Percentiles rank a stretch among this genome's conserved stretches.
These are phyloP conservation scores for Reinhardtius hippoglossoides DNA, from an alignment of 2,113 vertebrate genomes.

Conservation along the genomic window DNA sequence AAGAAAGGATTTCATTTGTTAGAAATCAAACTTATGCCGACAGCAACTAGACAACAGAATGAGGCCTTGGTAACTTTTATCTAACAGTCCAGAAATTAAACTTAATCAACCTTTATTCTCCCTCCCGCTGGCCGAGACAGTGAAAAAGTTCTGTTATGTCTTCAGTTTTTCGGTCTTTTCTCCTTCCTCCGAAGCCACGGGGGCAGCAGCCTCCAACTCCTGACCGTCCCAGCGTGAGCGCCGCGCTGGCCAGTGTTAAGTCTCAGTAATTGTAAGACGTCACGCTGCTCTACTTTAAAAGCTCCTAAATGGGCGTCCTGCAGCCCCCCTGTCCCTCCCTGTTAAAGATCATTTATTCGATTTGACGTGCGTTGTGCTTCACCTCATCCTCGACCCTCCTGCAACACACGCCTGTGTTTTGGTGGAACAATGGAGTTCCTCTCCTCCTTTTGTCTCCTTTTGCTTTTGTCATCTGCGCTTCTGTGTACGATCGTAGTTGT, in stretches of 20 bases:
- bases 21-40: conserved; percentile 38
- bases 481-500: conserved; percentile 49
- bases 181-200: conserved; percentile 65
- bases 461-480: conserved; percentile 37
- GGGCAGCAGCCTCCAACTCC: conserved; percentile 71
- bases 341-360: conserved; percentile 71
- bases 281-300: conserved; percentile 81
- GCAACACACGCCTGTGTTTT: conserved; percentile 47
- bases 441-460: conserved; percentile 60
- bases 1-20: conserved; percentile 21
- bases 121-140: conserved; percentile 31
- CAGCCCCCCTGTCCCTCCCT: conserved; percentile 37
- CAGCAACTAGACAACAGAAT: conserved; percentile 25
- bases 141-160: conserved; percentile 51
- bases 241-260: conserved; percentile 62
- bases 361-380: conserved; percentile 69
- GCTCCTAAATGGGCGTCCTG: conserved; percentile 69
- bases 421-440: conserved; percentile 65
- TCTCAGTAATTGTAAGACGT: conserved; percentile 81
- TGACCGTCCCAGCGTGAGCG: conserved; percentile 76
- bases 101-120: conserved; percentile 38
- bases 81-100: conserved; percentile 37
- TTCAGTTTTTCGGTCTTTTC: conserved; percentile 49
- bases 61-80: conserved; percentile 38
- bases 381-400: conserved; percentile 60